Conservation (phyloP, 2,888 invertebrate species). For the Drosophila anceps region DNA sequence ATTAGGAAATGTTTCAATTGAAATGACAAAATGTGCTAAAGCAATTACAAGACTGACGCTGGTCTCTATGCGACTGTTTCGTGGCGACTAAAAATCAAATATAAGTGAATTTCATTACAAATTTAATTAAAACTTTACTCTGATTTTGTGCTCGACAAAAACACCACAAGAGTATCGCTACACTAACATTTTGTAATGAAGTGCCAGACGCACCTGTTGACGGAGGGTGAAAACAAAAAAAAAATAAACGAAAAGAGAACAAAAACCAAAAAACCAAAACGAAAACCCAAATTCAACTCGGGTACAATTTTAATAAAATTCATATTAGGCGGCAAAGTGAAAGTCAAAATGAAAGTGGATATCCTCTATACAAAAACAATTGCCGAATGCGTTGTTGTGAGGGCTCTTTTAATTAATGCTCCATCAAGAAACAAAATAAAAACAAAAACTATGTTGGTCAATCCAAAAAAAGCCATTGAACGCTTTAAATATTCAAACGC, state of each 20-base stretch:
- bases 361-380: not conserved
- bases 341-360: constrained; percentile 13
- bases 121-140: constrained; percentile 74
- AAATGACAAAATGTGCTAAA: constrained; percentile 52
- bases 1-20: constrained; percentile 50
- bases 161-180: constrained; percentile 3
- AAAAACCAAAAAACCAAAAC: constrained; percentile 19
- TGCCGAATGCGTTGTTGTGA: not conserved
- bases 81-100: constrained; percentile 73
- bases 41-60: constrained; percentile 51
- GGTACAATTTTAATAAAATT: constrained; percentile 64
- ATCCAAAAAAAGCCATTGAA: constrained; percentile 29
- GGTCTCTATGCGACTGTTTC: constrained; percentile 72
- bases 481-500: constrained; percentile 39
- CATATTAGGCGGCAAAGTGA: constrained; percentile 34
- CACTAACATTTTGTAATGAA: constrained; percentile 62
- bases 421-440: not conserved
- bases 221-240: constrained; percentile 41
- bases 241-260: constrained; percentile 14
- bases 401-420: constrained; percentile 35
- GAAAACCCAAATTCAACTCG: constrained; percentile 37
- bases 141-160: constrained; percentile 25
- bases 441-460: constrained; percentile 10
- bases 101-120: constrained; percentile 68
- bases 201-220: constrained; percentile 75